These are phyloP conservation scores for Vidua macroura DNA, from an alignment of 2,113 vertebrate species.

Conservation along the genomic window DNA sequence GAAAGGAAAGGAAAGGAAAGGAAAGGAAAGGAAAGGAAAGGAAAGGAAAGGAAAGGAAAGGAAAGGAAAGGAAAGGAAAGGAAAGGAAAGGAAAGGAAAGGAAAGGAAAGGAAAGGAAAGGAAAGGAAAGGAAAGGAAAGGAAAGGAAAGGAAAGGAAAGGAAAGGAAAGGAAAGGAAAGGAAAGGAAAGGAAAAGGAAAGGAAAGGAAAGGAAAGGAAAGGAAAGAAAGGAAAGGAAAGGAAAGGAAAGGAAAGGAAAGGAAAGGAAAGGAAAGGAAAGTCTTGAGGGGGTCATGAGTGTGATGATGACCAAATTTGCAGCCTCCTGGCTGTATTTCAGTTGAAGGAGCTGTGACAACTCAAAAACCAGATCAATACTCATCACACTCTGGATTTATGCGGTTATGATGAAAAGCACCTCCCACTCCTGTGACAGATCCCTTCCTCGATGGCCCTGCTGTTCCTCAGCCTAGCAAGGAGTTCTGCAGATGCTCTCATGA, in stretches of 20 bases:
- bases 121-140: too few relatives aligned
- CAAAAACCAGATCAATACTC: neutral
- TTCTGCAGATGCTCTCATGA: neutral
- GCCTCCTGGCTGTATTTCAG: neutral
- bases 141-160: too few relatives aligned
- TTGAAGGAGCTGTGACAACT: neutral
- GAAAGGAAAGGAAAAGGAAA: neutral
- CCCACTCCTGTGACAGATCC: neutral
- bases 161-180: neutral
- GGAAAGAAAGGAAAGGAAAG: neutral
- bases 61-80: too few relatives aligned
- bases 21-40: too few relatives aligned
- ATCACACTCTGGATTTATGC: neutral
- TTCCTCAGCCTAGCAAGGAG: neutral
- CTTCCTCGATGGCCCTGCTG: neutral
- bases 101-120: too few relatives aligned
- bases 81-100: too few relatives aligned
- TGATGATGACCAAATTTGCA: neutral
- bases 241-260: neutral
- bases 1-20: neutral
- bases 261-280: neutral
- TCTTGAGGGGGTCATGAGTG: accelerated
- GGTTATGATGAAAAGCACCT: neutral
- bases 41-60: neutral
- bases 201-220: neutral